A percentile compares a stretch with the other conserved stretches of the same genome.
phyloP scores from a whole-genome alignment of 1,140 invertebrate genomes.

The Mamestra configurata region DNA sequence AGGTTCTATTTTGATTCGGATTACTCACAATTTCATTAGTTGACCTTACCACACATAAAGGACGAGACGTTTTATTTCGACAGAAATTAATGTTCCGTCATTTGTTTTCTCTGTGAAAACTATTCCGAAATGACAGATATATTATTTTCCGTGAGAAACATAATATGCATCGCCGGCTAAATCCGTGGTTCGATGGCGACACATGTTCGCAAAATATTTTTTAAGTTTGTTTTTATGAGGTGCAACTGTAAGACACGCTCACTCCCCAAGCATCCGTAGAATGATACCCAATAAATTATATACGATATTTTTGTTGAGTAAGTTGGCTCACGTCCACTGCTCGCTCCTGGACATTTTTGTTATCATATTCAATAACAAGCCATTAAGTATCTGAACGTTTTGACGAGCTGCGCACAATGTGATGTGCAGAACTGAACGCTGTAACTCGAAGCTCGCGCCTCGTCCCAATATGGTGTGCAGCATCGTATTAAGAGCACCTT shows the following conservation, averaged over 20 bases:
- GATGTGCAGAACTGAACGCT: slow-evolving; percentile 44
- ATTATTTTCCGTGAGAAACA: slow-evolving; percentile 59
- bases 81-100: slow-evolving; percentile 65
- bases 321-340: slow-evolving; percentile 81
- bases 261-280: slow-evolving; percentile 79
- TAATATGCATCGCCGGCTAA: slow-evolving; percentile 66
- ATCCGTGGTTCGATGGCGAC: slow-evolving; percentile 66
- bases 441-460: slow-evolving; percentile 34
- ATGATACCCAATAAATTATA: slow-evolving; percentile 85
- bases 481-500: slow-evolving; percentile 60
- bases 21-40: slow-evolving; percentile 38
- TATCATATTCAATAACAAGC: slow-evolving; percentile 65
- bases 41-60: slow-evolving; percentile 51
- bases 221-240: slow-evolving; percentile 84
- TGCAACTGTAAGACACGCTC: slow-evolving; percentile 80
- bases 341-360: slow-evolving; percentile 70
- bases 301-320: slow-evolving; percentile 83
- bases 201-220: slow-evolving; percentile 76
- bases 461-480: slow-evolving; percentile 62
- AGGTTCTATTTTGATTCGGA: slow-evolving; percentile 21
- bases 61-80: slow-evolving; percentile 58
- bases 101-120: slow-evolving; percentile 63
- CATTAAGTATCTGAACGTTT: slow-evolving; percentile 51
- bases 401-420: slow-evolving; percentile 52
- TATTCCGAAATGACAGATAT: slow-evolving; percentile 62